A percentile compares a stretch with the other conserved stretches of the same genome.
Conservation (phyloP, 2,797 vertebrate species). For the Sebastes melanostomus region DNA sequence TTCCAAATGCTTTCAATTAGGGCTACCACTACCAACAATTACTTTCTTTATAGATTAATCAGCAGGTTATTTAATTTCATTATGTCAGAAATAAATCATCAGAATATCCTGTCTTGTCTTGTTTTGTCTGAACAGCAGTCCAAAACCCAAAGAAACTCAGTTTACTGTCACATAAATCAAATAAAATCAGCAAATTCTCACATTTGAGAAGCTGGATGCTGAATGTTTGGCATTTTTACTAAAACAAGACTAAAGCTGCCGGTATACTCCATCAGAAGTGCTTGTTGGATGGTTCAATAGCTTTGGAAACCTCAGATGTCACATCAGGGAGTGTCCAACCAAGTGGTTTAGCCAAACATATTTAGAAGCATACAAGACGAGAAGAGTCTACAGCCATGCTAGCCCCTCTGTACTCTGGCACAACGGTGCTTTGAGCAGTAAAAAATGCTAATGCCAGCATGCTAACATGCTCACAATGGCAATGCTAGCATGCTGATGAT, state of each 20-base stretch:
- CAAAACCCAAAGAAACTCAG: background rate
- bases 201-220: background rate
- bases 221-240: background rate
- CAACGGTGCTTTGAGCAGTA: too few species aligned
- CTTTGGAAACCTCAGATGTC: background rate
- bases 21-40: too few species aligned
- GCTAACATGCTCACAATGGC: too few species aligned
- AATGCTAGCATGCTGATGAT: too few species aligned
- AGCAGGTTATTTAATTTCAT: background rate
- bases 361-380: too few species aligned
- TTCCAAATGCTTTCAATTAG: background rate
- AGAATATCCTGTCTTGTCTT: background rate
- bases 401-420: accelerated
- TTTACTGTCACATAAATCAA: background rate
- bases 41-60: background rate
- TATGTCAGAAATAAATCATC: too few species aligned
- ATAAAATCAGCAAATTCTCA: background rate
- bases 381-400: too few species aligned
- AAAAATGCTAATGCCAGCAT: too few species aligned
- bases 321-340: background rate
- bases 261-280: background rate
- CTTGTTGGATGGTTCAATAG: background rate
- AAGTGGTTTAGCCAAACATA: background rate
- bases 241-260: background rate
- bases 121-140: background rate